Evolutionary conservation across 2,888 invertebrate species (phyloP).

Genomic region (Drosophila melanosoma): DNA sequence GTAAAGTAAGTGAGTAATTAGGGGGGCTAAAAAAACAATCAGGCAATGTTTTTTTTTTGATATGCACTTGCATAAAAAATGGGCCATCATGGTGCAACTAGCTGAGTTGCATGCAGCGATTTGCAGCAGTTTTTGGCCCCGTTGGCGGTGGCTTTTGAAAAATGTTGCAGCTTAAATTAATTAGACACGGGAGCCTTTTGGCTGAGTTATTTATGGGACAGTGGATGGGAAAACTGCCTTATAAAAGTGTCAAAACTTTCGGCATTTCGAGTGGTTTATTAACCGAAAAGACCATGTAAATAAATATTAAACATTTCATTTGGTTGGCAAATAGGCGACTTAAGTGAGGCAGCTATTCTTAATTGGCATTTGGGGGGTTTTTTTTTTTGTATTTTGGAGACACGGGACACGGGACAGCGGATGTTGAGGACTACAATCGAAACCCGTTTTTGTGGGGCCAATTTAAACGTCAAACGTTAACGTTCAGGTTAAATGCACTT

Average conservation of each 20-base stretch:
- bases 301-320: constrained; percentile 63
- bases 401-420: constrained; percentile 40
- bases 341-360: constrained; percentile 21
- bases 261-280: constrained; percentile 65
- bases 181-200: constrained; percentile 72
- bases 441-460: constrained; percentile 66
- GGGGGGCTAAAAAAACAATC: constrained; percentile 30
- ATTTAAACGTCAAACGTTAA: constrained; percentile 78
- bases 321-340: constrained; percentile 4
- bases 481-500: constrained; percentile 81
- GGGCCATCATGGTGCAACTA: constrained; percentile 26
- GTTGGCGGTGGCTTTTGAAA: constrained; percentile 57
- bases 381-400: constrained; percentile 10
- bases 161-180: constrained; percentile 58
- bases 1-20: constrained; percentile 59
- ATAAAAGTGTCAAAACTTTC: constrained; percentile 80
- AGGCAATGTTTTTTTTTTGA: constrained; percentile 55
- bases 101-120: constrained; percentile 45
- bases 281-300: constrained; percentile 61
- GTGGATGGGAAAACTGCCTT: constrained; percentile 69
- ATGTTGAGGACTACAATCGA: constrained; percentile 45
- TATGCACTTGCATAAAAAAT: constrained; percentile 47
- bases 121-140: constrained; percentile 16
- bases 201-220: constrained; percentile 79
- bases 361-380: constrained; percentile 8